These are phyloP conservation scores for Apostichopus californicus DNA, from an alignment of 35 echinoderm and acorn worm species.

Conservation along the genomic window DNA sequence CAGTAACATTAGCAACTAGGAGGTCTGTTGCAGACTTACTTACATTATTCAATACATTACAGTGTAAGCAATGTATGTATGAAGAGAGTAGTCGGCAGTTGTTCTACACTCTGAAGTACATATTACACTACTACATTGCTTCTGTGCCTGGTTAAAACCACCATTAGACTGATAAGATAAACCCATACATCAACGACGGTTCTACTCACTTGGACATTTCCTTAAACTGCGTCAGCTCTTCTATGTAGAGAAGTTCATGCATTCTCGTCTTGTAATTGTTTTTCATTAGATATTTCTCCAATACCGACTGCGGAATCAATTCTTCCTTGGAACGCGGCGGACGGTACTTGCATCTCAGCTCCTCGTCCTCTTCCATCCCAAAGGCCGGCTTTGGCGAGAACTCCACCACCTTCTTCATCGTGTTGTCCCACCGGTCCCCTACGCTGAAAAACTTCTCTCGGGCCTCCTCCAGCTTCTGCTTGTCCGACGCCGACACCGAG, in stretches of 20 bases:
- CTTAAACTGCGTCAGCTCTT: constrained; percentile 90
- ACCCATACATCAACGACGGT: too few relatives aligned
- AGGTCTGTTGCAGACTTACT: too few relatives aligned
- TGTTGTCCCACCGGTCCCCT: constrained; percentile 84
- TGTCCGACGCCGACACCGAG: constrained; percentile 78
- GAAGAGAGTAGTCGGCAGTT: too few relatives aligned
- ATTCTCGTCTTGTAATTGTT: constrained; percentile 91
- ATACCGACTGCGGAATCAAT: constrained; percentile 78
- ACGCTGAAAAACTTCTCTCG: constrained; percentile 73
- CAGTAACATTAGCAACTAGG: too few relatives aligned
- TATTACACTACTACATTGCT: too few relatives aligned
- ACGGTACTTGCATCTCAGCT: constrained; percentile 71
- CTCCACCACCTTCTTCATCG: constrained; percentile 69
- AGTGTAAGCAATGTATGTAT: too few relatives aligned
- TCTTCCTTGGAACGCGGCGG: constrained; percentile 82
- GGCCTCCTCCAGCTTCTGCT: constrained; percentile 84
- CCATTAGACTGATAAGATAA: too few relatives aligned
- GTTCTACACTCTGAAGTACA: too few relatives aligned
- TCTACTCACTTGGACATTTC: constrained; percentile 83
- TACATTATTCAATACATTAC: too few relatives aligned
- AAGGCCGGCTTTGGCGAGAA: constrained; percentile 67
- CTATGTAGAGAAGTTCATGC: constrained; percentile 94
- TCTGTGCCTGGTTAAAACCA: too few relatives aligned
- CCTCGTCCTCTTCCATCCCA: constrained; percentile 86
- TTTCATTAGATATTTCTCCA: constrained; percentile 87